A percentile compares a stretch with the other conserved stretches of the same genome.
Evolutionary conservation across 2,888 invertebrate species (phyloP).

Genomic region (Ceraclea dissimilis): DNA sequence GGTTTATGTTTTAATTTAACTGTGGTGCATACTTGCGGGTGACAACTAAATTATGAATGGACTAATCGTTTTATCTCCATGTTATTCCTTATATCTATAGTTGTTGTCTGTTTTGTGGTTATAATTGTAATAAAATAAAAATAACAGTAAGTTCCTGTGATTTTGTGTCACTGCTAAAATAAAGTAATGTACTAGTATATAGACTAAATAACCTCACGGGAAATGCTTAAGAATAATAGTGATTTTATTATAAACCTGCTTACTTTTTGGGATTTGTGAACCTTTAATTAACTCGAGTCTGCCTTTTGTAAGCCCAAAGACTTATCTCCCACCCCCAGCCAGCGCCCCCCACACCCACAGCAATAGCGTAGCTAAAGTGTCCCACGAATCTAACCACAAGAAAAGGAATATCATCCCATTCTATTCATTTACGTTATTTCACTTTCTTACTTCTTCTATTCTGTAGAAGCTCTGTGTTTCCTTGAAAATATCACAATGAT

Average conservation of each 20-base stretch:
- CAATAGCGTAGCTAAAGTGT: slow-evolving; percentile 4
- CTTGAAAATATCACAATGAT: slow-evolving; percentile 19
- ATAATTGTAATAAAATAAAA: neutral
- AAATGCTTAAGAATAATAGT: slow-evolving; percentile 7
- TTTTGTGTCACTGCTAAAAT: no score
- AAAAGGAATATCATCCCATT: slow-evolving; percentile 1
- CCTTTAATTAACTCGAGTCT: slow-evolving; percentile 26
- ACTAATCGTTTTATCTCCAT: no score
- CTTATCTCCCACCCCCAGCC: slow-evolving; percentile 18
- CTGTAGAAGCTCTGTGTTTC: slow-evolving; percentile 15
- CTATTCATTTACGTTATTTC: neutral
- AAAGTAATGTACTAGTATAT: no score
- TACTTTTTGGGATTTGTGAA: slow-evolving; percentile 22
- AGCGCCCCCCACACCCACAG: no score
- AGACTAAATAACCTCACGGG: slow-evolving; percentile 7
- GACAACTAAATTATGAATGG: no score
- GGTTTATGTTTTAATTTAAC: no score
- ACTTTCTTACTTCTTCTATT: neutral
- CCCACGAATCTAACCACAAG: slow-evolving; percentile 4
- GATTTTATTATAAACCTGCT: slow-evolving; percentile 24
- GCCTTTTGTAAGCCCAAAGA: slow-evolving; percentile 25
- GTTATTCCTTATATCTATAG: no score
- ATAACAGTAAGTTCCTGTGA: neutral
- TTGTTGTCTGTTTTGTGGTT: no score
- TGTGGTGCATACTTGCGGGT: no score